Percentiles rank a stretch among this genome's conserved stretches.
Conservation (phyloP, 2,113 vertebrate species). For the Tupaia tana region DNA sequence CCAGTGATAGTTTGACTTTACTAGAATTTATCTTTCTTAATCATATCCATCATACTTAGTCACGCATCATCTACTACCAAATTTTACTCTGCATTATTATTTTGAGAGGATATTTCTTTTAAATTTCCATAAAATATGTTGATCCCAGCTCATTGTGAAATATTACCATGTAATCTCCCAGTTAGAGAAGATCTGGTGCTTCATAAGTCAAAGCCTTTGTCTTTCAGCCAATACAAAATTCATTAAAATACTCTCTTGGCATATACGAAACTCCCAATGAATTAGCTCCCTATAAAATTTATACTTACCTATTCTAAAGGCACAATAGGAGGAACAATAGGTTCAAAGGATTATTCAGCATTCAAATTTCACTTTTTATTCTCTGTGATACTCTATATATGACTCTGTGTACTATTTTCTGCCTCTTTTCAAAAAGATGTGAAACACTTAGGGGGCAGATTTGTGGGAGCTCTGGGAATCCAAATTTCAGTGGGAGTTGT, state of each 20-base stretch:
- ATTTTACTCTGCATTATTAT: background rate
- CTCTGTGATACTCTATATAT: background rate
- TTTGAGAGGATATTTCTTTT: background rate
- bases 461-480: constrained; percentile 43
- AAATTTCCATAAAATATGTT: background rate
- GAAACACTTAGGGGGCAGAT: background rate
- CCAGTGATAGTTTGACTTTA: background rate
- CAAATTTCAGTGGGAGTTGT: constrained; percentile 60
- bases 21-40: background rate
- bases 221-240: background rate
- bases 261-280: background rate
- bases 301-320: constrained; percentile 55
- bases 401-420: background rate
- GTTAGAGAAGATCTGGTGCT: background rate
- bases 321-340: background rate
- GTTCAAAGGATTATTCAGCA: background rate
- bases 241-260: background rate
- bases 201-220: background rate
- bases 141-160: background rate
- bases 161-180: background rate
- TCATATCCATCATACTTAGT: background rate
- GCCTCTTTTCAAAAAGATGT: constrained; percentile 39
- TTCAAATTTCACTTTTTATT: background rate
- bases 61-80: background rate
- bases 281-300: background rate